Conservation (phyloP, 2,797 vertebrate genomes). For the Hippopotamyrus pictus region DNA sequence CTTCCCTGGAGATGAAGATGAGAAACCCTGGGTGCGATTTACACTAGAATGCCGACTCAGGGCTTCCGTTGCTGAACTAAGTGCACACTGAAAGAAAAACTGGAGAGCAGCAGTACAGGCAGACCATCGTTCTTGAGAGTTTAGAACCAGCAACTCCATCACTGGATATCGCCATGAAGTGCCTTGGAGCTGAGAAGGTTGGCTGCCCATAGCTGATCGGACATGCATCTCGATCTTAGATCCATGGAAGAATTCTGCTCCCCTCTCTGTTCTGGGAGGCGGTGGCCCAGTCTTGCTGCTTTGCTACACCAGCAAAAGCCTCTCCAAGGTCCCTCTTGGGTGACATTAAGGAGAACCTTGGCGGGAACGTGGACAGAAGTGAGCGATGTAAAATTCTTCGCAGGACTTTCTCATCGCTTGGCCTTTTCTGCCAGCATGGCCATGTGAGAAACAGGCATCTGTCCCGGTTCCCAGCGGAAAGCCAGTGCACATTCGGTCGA, state of each 20-base stretch:
- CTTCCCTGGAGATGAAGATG: background rate
- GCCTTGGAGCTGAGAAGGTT: background rate
- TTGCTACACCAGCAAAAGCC: background rate
- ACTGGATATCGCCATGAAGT: background rate
- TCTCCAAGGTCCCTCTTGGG: background rate
- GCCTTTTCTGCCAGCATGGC: background rate
- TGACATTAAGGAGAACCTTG: background rate
- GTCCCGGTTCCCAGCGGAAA: conserved; percentile 19
- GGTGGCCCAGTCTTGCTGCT: background rate
- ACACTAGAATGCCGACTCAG: background rate
- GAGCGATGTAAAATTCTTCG: background rate
- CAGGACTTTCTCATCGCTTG: background rate
- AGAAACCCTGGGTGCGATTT: conserved; percentile 4
- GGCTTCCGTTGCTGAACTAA: conserved; percentile 8
- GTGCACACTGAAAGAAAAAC: conserved; percentile 7
- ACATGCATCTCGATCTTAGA: background rate
- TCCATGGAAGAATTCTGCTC: background rate
- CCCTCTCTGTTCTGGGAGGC: background rate
- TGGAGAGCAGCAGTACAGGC: background rate
- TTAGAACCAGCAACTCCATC: background rate
- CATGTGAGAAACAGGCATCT: conserved; percentile 19
- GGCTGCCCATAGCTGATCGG: background rate
- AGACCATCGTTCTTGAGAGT: background rate
- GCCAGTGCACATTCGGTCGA: background rate
- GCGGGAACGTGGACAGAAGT: background rate